These are phyloP conservation scores for Tor tambroides DNA, from an alignment of 2,113 vertebrate genomes.

Conservation along the genomic window DNA sequence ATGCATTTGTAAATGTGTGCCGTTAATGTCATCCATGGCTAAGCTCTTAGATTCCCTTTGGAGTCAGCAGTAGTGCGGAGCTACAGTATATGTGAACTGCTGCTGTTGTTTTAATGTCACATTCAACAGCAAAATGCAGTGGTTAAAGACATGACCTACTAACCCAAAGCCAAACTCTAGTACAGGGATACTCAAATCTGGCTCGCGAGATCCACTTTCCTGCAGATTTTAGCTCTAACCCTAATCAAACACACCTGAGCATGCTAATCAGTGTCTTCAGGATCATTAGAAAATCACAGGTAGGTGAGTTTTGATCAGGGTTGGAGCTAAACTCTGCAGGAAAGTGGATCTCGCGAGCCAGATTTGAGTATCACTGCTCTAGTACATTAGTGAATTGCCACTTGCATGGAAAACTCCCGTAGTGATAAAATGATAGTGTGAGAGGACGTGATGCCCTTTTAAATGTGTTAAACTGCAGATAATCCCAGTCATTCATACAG, in stretches of 20 bases:
- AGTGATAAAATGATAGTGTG: neutral
- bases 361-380: no score
- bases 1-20: slow-evolving; percentile 1
- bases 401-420: neutral
- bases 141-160: neutral
- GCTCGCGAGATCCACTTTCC: no score
- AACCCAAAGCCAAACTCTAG: neutral
- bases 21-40: neutral
- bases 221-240: no score
- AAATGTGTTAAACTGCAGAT: slow-evolving; percentile 22
- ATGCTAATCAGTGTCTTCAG: no score
- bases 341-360: no score
- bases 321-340: no score
- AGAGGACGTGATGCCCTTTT: neutral
- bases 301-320: no score
- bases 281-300: no score
- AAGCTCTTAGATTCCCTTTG: neutral
- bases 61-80: neutral
- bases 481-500: slow-evolving; percentile 22
- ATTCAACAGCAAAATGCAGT: neutral
- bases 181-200: no score
- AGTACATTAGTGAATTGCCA: neutral
- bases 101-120: neutral
- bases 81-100: neutral
- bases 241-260: no score